These are phyloP conservation scores for Clivina fossor DNA, from an alignment of 2,888 invertebrate genomes.

Conservation along the genomic window DNA sequence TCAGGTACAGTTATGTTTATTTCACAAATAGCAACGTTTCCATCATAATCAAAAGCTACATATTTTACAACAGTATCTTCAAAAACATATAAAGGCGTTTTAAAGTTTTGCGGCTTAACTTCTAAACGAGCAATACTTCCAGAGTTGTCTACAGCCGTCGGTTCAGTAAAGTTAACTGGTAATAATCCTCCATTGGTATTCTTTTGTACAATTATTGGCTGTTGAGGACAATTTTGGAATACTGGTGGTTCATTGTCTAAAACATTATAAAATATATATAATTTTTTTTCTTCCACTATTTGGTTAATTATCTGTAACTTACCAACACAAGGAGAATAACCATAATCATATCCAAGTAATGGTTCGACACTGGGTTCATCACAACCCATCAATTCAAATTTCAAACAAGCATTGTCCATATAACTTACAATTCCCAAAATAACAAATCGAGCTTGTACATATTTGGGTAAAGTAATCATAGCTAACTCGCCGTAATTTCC, in stretches of 20 bases:
- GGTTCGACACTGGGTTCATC: slow-evolving; percentile 83
- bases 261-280: too few species aligned
- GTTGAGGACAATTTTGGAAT: slow-evolving; percentile 94
- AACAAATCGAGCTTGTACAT: slow-evolving; percentile 90
- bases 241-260: slow-evolving; percentile 92
- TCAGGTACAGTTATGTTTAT: slow-evolving; percentile 93
- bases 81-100: slow-evolving; percentile 83
- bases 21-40: slow-evolving; percentile 96
- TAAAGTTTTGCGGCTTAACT: slow-evolving; percentile 89
- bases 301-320: slow-evolving; percentile 45
- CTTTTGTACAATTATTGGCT: slow-evolving; percentile 85
- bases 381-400: slow-evolving; percentile 95
- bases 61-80: slow-evolving; percentile 92
- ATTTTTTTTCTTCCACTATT: too few species aligned
- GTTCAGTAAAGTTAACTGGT: slow-evolving; percentile 91
- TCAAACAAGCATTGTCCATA: slow-evolving; percentile 94
- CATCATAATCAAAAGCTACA: slow-evolving; percentile 95
- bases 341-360: slow-evolving; percentile 88
- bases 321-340: slow-evolving; percentile 90
- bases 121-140: slow-evolving; percentile 91
- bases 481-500: slow-evolving; percentile 95
- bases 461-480: slow-evolving; percentile 92
- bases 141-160: slow-evolving; percentile 92
- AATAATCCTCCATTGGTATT: slow-evolving; percentile 87
- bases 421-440: slow-evolving; percentile 95